Percentiles rank a stretch among this genome's conserved stretches.
phyloP scores from a whole-genome alignment of 2,113 vertebrate species.

The Aythya baeri region DNA sequence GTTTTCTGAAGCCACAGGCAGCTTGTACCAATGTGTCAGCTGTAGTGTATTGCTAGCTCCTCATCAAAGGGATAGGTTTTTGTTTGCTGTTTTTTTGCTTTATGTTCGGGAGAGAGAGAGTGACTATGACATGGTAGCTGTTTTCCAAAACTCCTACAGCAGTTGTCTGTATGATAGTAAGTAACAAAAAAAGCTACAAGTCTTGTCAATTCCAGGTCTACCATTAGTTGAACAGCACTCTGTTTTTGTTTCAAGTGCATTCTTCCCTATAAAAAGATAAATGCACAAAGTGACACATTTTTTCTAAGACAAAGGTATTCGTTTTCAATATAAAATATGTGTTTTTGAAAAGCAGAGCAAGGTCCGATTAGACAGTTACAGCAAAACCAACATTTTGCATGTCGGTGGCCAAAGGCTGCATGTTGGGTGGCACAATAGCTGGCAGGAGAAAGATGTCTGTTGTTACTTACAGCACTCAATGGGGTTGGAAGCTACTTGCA shows the following conservation, averaged over 20 bases:
- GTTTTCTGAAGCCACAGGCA: neutral
- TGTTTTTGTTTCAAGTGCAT: neutral
- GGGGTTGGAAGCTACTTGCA: conserved; percentile 91
- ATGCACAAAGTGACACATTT: neutral
- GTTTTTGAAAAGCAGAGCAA: neutral
- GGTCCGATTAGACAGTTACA: neutral
- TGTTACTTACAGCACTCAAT: conserved; percentile 94
- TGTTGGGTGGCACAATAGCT: neutral
- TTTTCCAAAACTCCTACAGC: neutral
- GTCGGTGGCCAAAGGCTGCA: fast-evolving
- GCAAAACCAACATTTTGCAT: neutral
- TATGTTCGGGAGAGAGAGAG: neutral
- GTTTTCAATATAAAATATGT: fast-evolving
- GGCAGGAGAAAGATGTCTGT: neutral
- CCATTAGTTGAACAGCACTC: neutral
- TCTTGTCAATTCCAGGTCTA: neutral
- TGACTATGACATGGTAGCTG: fast-evolving
- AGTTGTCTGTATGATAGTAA: no score
- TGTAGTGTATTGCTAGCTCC: neutral
- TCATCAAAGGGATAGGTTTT: neutral
- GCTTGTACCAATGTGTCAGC: neutral
- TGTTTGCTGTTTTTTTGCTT: neutral
- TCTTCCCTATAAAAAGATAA: neutral
- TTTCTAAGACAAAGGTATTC: neutral
- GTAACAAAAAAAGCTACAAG: neutral